Evolutionary conservation across 2,888 invertebrate genomes (phyloP), one percentile per base, ranked within the genome.

Genomic region (Tinea semifulvella): DNA sequence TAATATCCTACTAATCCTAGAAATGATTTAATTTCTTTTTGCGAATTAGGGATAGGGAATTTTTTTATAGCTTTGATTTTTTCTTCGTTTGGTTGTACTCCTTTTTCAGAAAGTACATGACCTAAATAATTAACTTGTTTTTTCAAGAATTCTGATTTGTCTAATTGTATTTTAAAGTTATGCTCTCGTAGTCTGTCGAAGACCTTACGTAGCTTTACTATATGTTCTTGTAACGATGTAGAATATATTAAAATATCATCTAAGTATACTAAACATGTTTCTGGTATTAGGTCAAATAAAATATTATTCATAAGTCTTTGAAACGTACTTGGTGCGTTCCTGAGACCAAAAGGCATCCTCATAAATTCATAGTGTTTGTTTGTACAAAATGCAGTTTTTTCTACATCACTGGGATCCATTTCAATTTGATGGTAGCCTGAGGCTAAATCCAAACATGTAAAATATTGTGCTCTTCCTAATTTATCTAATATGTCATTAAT

Each of bases 241-340:
- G 45, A 44, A 43, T 46, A 56, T 14, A 56, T 35, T n/a, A 59
- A 35, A 3, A 56, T 52, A 27, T 58, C 58, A 44, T 61, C 60
- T 11, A 56, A 35, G 48, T 57, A 61, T 0, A 52, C 52, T 16
- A 54, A 50, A 20, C 51, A 52, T 38, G 35, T 46, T 1, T 48
- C 16, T 5, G 47, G 50, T 10, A 46, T 31, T 36, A 56, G 50
- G 50, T 39, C 51, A 11, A 47, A 43, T 4, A 68, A 45, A 1
- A 58, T 51, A 26, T 52, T 49, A 46, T 61, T 54, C 51, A 63
- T 63, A 7, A 56, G 35, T 3, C 65, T 16, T 48, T 61, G 61
- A 47, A 68, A 68, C 1, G 61, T 61, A 1, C 52, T 50, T 1
- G 63, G 61, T 0, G 44, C 40, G 16, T 48, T 52, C 28, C 50